Conservation (phyloP, 2,113 vertebrate species). For the Notarius lentiginosus region DNA sequence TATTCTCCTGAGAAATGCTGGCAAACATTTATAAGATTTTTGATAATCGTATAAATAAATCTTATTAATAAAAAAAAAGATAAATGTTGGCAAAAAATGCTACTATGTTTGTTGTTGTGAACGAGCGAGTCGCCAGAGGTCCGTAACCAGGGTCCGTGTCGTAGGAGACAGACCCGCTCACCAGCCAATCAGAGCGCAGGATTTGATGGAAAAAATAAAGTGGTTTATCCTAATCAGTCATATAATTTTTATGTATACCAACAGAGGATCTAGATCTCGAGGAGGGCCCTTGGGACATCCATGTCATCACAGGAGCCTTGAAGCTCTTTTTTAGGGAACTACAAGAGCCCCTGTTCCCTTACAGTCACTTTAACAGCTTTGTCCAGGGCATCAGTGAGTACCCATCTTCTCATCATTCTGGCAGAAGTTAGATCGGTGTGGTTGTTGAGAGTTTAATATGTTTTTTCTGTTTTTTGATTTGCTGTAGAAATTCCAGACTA, state of each 20-base stretch:
- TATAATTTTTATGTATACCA: conserved; percentile 36
- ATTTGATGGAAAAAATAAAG: neutral
- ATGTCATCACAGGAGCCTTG: conserved; percentile 89
- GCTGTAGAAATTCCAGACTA: conserved; percentile 79
- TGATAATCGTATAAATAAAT: no score
- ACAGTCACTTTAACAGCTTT: conserved; percentile 83
- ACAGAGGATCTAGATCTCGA: conserved; percentile 90
- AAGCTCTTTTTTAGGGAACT: conserved; percentile 93
- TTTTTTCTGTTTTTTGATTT: neutral
- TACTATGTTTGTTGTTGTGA: no score
- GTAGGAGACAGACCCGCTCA: no score
- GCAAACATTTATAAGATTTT: no score
- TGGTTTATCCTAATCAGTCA: neutral
- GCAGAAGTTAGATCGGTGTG: neutral
- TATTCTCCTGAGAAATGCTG: no score
- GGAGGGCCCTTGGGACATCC: conserved; percentile 89
- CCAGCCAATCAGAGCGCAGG: no score
- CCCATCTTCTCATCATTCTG: neutral
- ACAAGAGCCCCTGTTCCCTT: conserved; percentile 87
- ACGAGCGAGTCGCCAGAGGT: no score
- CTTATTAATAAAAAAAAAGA: no score
- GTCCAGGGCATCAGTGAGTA: conserved; percentile 83
- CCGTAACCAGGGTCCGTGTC: no score
- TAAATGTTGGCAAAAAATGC: no score
- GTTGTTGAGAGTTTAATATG: neutral